Evolutionary conservation across 2,888 invertebrate genomes (phyloP), one percentile per base, ranked within the genome.

Genomic region (Linnaemya tessellans): DNA sequence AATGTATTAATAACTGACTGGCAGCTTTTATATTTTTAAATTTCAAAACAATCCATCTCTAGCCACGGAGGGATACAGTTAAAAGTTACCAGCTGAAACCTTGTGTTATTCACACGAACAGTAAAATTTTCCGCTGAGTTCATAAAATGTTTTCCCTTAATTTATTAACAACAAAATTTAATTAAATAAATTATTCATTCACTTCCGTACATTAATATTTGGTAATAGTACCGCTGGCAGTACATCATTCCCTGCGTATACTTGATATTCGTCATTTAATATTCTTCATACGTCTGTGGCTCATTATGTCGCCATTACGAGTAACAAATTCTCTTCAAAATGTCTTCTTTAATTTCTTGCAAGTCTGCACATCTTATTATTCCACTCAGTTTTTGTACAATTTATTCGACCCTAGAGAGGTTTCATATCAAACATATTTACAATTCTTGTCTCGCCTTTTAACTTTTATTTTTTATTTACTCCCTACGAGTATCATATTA

Each of bases 401-500:
- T 18, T 65, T 38, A 49, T 73, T 25, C 18, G 13, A 67, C 58
- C 49, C 60, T 22, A 46, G 80, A 49, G 60, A 51, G 49, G 41
- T 13, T 56, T n/a, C 30, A 43, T 18, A 0, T n/a, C 11, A 9
- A 46, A 13, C 15, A 22, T 25, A 71, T 73, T 79, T 46, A 49
- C 22, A 60, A 80, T 73, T 65, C 73, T n/a, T 11, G 46, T 46
- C 73, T 73, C 73, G 49, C 51, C 51, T 25, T 41, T 20, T 22
- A 35, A 15, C 11, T 25, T 58, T 51, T 56, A n/a, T n/a, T n/a
- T n/a, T n/a, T n/a, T n/a, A n/a, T 41, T 7, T 18, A 9, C 4
- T 3, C 1, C 13, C 30, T 11, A 43, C 41, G 10, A 43, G 3
- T 13, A 43, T 43, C 10, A 43, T 43, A 13, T 43, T 13, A 43